phyloP scores from a whole-genome alignment of 1,140 invertebrate species.

The Drosophila leontia region DNA sequence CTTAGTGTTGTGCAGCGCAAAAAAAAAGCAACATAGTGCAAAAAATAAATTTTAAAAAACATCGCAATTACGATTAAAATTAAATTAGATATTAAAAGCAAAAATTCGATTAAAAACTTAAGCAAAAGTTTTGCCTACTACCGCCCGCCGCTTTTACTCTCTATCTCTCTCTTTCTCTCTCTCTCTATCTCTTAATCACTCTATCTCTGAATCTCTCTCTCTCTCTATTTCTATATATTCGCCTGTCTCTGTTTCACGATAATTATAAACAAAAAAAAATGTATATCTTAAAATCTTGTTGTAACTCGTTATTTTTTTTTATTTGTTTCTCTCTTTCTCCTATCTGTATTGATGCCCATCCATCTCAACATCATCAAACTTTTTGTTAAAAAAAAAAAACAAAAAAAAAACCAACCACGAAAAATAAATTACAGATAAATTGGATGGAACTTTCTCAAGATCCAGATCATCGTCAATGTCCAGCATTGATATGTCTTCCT shows the following conservation, averaged over 20 bases:
- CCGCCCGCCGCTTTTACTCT: slow-evolving; percentile 78
- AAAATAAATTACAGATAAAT: slow-evolving; percentile 90
- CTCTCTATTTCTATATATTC: slow-evolving; percentile 49
- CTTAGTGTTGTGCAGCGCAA: slow-evolving; percentile 59
- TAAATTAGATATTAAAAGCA: slow-evolving; percentile 44
- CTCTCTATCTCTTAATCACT: slow-evolving; percentile 44
- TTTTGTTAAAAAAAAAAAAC: slow-evolving; percentile 18
- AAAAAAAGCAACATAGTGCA: slow-evolving; percentile 27
- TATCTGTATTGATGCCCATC: slow-evolving; percentile 41
- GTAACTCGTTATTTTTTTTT: slow-evolving; percentile 33
- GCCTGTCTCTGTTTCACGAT: slow-evolving; percentile 46
- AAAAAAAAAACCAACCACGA: slow-evolving; percentile 40
- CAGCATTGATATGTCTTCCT: slow-evolving; percentile 97
- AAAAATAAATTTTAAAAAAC: slow-evolving; percentile 5
- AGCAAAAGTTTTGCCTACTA: slow-evolving; percentile 79
- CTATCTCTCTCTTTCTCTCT: slow-evolving; percentile 59
- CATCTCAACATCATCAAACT: slow-evolving; percentile 16
- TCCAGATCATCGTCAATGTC: slow-evolving; percentile 98
- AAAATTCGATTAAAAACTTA: slow-evolving; percentile 54
- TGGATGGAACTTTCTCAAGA: slow-evolving; percentile 97
- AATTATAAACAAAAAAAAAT: slow-evolving; percentile 14
- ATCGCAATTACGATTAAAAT: slow-evolving; percentile 32
- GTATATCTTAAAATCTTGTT: slow-evolving; percentile 46
- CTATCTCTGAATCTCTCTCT: slow-evolving; percentile 42
- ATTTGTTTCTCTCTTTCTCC: slow-evolving; percentile 49